A percentile compares a stretch with the other conserved stretches of the same genome.
Conservation (phyloP, 92 coral and sea anemone species). For the Epizoanthus ramosus region DNA sequence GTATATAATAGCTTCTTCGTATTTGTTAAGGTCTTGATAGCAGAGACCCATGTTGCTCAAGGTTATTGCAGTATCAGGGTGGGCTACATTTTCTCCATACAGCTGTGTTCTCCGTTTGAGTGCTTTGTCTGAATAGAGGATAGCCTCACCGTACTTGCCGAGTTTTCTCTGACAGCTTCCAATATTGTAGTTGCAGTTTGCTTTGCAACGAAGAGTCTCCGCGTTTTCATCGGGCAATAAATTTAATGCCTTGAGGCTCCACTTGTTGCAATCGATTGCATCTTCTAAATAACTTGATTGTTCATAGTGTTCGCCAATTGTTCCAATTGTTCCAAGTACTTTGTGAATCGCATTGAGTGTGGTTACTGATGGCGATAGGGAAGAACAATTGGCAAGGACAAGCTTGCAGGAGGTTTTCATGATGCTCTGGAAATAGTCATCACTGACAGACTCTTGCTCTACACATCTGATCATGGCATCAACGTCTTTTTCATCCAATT, state of each 20-base stretch:
- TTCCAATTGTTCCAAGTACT: neutral
- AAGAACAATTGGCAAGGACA: neutral
- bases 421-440: slow-evolving; percentile 11
- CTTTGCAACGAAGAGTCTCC: neutral
- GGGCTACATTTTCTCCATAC: neutral
- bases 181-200: neutral
- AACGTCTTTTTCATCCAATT: slow-evolving; percentile 22
- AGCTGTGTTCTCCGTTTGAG: neutral
- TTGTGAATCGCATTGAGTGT: neutral
- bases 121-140: neutral
- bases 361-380: neutral
- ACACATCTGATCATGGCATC: slow-evolving; percentile 30
- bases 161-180: neutral
- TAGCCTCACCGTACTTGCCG: slow-evolving; percentile 1
- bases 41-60: slow-evolving; percentile 11
- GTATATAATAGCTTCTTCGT: neutral
- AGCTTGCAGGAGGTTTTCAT: slow-evolving; percentile 15
- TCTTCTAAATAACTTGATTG: neutral
- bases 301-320: neutral
- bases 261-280: neutral
- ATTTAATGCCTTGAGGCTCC: slow-evolving; percentile 2
- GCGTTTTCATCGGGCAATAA: neutral
- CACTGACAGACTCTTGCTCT: neutral
- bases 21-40: neutral
- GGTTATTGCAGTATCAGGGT: neutral